phyloP scores from a whole-genome alignment of 2,113 vertebrate species.

The Isichthys henryi region DNA sequence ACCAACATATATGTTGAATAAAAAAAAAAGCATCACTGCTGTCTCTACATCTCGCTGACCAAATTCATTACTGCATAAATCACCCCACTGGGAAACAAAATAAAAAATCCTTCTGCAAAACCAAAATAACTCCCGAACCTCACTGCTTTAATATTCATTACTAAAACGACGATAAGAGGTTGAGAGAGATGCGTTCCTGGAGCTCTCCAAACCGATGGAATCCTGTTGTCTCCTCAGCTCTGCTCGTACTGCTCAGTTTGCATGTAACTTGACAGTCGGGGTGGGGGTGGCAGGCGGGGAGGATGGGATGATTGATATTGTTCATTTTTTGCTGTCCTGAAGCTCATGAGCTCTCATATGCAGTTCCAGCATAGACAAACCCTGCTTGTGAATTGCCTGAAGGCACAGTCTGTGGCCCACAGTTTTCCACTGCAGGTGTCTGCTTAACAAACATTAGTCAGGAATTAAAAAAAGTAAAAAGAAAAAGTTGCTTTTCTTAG shows the following conservation, averaged over 20 bases:
- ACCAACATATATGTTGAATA: not conserved
- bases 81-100: not conserved
- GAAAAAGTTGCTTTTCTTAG: not conserved
- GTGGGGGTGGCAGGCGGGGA: not conserved
- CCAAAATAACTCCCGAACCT: not conserved
- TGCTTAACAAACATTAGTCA: not conserved
- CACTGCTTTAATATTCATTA: not conserved
- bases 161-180: not conserved
- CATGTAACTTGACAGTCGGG: not conserved
- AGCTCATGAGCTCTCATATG: not conserved
- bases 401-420: not conserved
- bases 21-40: not conserved
- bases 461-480: not conserved
- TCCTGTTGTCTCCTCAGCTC: not conserved
- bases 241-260: not conserved
- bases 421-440: not conserved
- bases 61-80: not conserved
- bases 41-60: not conserved
- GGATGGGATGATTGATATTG: not conserved
- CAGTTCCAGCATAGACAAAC: not conserved
- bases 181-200: not conserved
- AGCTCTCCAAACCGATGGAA: not conserved
- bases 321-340: not conserved
- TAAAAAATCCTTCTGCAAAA: not conserved
- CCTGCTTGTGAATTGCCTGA: not conserved